phyloP scores from a whole-genome alignment of 2,113 vertebrate species.

The Tachycineta bicolor region DNA sequence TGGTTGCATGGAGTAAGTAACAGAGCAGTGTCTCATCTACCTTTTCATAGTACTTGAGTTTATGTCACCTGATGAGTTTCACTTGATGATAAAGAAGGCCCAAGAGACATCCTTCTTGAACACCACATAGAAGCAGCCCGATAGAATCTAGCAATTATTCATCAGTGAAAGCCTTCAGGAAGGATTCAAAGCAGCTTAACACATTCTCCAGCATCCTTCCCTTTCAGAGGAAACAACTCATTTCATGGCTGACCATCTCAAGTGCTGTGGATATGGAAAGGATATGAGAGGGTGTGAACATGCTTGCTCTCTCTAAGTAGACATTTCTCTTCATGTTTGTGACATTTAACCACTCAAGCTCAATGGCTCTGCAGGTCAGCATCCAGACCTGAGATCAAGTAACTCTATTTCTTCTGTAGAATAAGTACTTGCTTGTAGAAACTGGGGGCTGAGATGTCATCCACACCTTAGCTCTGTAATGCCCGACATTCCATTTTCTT shows the following conservation, averaged over 20 bases:
- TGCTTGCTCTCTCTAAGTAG: not conserved
- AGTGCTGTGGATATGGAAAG: not conserved
- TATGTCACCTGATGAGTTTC: not conserved
- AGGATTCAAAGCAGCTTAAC: not conserved
- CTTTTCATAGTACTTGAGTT: not conserved
- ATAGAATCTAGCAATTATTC: not conserved
- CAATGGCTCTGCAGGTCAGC: not conserved
- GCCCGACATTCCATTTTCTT: not conserved
- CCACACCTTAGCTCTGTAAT: not conserved
- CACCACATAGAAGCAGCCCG: not conserved
- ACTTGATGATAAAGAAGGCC: not conserved
- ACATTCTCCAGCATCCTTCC: not conserved
- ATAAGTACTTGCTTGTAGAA: not conserved
- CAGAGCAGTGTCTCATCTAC: not conserved
- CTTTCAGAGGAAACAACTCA: not conserved
- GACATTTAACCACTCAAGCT: not conserved
- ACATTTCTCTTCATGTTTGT: not conserved
- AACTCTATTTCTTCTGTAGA: not conserved
- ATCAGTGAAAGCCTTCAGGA: not conserved
- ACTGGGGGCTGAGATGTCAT: not conserved
- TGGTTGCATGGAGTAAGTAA: not conserved
- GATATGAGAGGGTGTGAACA: not conserved
- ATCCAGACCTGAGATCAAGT: not conserved
- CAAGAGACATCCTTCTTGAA: not conserved
- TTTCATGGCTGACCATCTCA: not conserved